phyloP scores from a whole-genome alignment of 2,888 invertebrate genomes.

The Dysmachus trigonus region DNA sequence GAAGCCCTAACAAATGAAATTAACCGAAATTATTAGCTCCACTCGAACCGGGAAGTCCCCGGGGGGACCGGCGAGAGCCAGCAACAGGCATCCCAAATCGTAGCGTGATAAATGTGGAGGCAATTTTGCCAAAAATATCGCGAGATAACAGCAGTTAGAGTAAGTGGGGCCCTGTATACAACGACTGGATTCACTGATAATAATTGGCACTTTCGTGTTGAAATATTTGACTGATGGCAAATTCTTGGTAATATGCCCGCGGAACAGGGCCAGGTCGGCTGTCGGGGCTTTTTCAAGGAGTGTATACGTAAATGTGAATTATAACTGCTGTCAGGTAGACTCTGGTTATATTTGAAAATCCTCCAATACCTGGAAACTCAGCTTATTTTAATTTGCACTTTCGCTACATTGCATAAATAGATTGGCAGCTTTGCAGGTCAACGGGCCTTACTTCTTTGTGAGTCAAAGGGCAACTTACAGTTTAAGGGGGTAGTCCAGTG shows the following conservation, averaged over 20 bases:
- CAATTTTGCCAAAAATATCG: background rate
- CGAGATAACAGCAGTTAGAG: background rate
- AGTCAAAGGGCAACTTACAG: background rate
- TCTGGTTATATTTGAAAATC: background rate
- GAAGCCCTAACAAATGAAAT: conserved; percentile 10
- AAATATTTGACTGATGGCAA: background rate
- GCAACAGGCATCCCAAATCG: conserved; percentile 15
- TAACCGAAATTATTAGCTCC: background rate
- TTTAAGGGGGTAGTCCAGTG: too few species aligned
- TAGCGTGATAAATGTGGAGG: background rate
- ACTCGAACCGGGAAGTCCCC: background rate
- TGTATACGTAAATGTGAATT: background rate
- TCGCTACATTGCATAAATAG: background rate
- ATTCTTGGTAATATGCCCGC: background rate
- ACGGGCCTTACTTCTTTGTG: background rate
- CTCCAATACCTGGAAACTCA: background rate
- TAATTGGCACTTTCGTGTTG: background rate
- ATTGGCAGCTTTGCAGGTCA: background rate
- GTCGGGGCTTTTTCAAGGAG: background rate
- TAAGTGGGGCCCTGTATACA: background rate
- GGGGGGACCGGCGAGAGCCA: background rate
- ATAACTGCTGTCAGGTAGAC: background rate
- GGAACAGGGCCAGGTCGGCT: background rate
- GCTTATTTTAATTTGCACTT: background rate
- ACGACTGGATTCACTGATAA: background rate